These are phyloP conservation scores for Fregetta grallaria DNA, from an alignment of 2,113 vertebrate species.

Conservation along the genomic window DNA sequence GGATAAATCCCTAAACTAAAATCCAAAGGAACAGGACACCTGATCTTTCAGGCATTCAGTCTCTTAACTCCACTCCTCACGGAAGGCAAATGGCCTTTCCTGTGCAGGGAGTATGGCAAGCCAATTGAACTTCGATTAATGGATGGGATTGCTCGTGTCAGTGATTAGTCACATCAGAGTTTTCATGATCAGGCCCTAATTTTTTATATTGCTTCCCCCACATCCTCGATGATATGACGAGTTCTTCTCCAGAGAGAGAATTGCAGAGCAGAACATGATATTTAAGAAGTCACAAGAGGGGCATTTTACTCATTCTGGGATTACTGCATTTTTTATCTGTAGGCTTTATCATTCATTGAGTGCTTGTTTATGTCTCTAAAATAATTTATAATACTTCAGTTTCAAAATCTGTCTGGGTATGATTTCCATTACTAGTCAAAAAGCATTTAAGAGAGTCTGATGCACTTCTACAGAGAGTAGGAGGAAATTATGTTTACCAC, in stretches of 20 bases:
- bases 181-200: not conserved
- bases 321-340: not conserved
- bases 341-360: not conserved
- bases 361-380: conserved; percentile 2
- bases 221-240: not conserved
- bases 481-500: conserved; percentile 38
- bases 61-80: not conserved
- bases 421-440: not conserved
- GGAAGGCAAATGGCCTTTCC: not conserved
- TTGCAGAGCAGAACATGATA: not conserved
- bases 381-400: not conserved
- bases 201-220: not conserved
- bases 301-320: not conserved
- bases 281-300: not conserved
- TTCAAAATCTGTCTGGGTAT: not conserved
- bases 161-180: not conserved
- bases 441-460: not conserved
- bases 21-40: not conserved
- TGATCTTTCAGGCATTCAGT: not conserved
- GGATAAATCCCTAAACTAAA: not conserved
- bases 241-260: not conserved
- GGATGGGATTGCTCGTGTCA: not conserved
- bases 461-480: conserved; percentile 24
- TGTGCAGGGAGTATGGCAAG: not conserved
- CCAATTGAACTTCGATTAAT: not conserved